Percentiles rank a stretch among this genome's conserved stretches.
These are phyloP conservation scores for Thrips palmi DNA, from an alignment of 1,140 invertebrate species.

Conservation along the genomic window DNA sequence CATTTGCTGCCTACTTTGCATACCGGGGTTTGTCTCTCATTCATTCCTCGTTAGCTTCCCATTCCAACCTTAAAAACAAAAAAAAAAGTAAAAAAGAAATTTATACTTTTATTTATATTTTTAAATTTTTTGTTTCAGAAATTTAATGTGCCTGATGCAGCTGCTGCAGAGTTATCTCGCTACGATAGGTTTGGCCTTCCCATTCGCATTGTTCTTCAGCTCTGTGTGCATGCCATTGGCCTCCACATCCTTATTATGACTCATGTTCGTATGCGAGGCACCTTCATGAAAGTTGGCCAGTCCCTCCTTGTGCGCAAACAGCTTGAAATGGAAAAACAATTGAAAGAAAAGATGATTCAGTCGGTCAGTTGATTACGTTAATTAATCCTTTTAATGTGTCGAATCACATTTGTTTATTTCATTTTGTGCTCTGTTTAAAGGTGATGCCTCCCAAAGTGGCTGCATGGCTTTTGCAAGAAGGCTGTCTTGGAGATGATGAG, in stretches of 20 bases:
- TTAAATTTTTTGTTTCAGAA: conserved; percentile 18
- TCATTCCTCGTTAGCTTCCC: too few relatives aligned
- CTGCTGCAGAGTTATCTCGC: too few relatives aligned
- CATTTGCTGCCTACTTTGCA: too few relatives aligned
- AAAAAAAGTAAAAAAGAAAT: too few relatives aligned
- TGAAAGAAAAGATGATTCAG: conserved; percentile 95
- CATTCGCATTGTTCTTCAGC: conserved; percentile 62
- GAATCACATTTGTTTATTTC: too few relatives aligned
- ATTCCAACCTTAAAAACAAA: too few relatives aligned
- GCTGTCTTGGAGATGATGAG: conserved; percentile 33
- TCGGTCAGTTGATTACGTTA: conserved; percentile 26
- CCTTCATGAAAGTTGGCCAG: conserved; percentile 93
- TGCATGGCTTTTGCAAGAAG: conserved; percentile 57
- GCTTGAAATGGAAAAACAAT: conserved; percentile 78
- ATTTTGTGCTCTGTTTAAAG: conserved; percentile 7
- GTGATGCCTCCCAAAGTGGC: conserved; percentile 90
- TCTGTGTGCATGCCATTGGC: conserved; percentile 82
- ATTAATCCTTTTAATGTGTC: not conserved
- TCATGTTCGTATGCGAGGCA: conserved; percentile 76
- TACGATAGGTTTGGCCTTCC: conserved; percentile 30
- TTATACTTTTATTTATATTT: too few relatives aligned
- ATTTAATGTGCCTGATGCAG: too few relatives aligned
- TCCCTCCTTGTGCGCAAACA: conserved; percentile 71
- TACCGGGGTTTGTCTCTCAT: too few relatives aligned
- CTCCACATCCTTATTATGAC: conserved; percentile 87